These are phyloP conservation scores for Temnothorax rugatulus DNA, from an alignment of 2,888 invertebrate species.

Conservation along the genomic window DNA sequence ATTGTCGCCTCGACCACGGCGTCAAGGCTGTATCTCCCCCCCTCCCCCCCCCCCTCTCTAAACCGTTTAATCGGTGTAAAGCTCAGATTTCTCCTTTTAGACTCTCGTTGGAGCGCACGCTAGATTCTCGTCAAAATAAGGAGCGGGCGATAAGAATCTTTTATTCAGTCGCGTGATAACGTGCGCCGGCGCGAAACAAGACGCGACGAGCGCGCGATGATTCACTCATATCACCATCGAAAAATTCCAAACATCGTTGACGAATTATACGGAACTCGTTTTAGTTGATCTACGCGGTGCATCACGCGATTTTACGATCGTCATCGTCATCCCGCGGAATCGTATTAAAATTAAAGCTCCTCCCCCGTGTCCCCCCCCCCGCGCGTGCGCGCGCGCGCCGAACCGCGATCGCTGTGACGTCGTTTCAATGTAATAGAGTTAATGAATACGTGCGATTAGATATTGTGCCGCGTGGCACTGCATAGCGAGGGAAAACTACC, in stretches of 20 bases:
- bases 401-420: background rate
- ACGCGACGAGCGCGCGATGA: slow-evolving; percentile 52
- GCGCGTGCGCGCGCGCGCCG: background rate
- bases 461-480: slow-evolving; percentile 33
- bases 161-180: slow-evolving; percentile 63
- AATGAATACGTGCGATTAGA: slow-evolving; percentile 55
- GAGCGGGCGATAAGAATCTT: slow-evolving; percentile 66
- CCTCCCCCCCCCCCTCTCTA: background rate
- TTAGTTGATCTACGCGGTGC: too few species aligned
- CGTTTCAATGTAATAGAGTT: slow-evolving; percentile 39
- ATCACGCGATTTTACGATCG: background rate
- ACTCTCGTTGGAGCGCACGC: slow-evolving; percentile 56
- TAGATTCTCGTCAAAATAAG: slow-evolving; percentile 63
- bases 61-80: slow-evolving; percentile 42
- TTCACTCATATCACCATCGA: slow-evolving; percentile 12
- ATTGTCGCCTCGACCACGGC: slow-evolving; percentile 20
- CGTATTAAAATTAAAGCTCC: background rate
- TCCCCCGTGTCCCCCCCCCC: background rate
- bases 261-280: too few species aligned
- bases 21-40: slow-evolving; percentile 23
- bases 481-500: slow-evolving; percentile 26
- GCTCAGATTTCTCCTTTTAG: slow-evolving; percentile 52
- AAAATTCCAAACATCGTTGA: background rate
- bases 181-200: background rate
- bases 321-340: background rate